Percentiles rank a stretch among this genome's conserved stretches.
phyloP scores from a whole-genome alignment of 2,113 vertebrate genomes.

The Cnemophilus loriae region DNA sequence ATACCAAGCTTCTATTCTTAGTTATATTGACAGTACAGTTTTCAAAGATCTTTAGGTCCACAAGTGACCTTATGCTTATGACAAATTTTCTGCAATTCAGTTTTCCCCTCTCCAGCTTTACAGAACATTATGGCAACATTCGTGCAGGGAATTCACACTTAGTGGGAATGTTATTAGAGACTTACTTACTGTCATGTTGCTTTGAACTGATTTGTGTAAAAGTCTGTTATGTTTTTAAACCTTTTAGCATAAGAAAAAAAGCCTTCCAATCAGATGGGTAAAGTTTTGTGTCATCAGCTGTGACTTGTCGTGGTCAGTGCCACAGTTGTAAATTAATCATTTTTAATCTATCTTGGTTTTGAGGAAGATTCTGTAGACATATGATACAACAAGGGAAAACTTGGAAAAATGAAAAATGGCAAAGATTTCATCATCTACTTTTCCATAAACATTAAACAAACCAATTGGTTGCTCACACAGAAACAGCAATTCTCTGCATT shows the following conservation, averaged over 20 bases:
- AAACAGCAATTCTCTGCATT: background rate
- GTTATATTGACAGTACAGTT: background rate
- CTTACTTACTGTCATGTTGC: background rate
- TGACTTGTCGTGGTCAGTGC: background rate
- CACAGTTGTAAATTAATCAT: background rate
- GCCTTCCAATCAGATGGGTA: background rate
- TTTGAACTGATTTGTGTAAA: background rate
- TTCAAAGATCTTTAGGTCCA: background rate
- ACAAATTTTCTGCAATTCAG: background rate
- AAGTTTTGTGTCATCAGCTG: background rate
- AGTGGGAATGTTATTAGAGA: background rate
- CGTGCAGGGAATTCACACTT: background rate
- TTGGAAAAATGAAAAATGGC: background rate
- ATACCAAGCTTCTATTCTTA: constrained; percentile 32
- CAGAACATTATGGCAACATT: background rate
- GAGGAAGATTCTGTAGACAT: background rate
- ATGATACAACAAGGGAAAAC: background rate
- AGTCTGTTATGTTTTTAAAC: background rate
- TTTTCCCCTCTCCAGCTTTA: background rate
- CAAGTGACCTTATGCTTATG: background rate
- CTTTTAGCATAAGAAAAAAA: background rate
- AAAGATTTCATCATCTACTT: background rate
- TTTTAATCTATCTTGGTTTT: background rate
- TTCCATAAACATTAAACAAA: background rate
- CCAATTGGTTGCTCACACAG: background rate